Evolutionary conservation across 2,888 invertebrate genomes (phyloP), one percentile per base, ranked within the genome.

Genomic region (Acheta domesticus): DNA sequence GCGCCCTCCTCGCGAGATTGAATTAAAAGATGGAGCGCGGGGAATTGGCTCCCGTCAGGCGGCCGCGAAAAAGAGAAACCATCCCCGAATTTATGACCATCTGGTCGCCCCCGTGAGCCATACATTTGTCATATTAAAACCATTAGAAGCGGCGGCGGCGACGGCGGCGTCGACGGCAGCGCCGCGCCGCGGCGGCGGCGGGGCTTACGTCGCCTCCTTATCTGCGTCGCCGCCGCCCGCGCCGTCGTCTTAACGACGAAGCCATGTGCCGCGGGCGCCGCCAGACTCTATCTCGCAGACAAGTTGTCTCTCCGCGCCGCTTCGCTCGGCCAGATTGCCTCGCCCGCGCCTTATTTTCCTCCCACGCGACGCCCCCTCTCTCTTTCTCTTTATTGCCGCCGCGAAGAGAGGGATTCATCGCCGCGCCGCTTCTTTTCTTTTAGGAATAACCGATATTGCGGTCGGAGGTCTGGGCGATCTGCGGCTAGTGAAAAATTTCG

Each of bases 31-130:
- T 76, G n/a, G n/a, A 48, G 48, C 76, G n/a, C 62, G 62, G 62
- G 62, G 62, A 62, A 62, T 62, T 16, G 62, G 62, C 62, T 62
- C 62, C 62, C 62, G 62, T 62, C 62, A 62, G 12, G n/a, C n/a
- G n/a, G 5, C 16, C 50, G 23, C 36, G 49, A 76, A 76, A 78
- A 76, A 50, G 50, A 78, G 74, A 76, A 75, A 50, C 77, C 49
- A 79, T 79, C 76, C 49, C 77, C 48, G 76, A 82, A 82, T 82
- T 80, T 80, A 80, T 80, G 49, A 76, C 80, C 80, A 80, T 80
- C 80, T 79, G 79, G 77, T 77, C 77, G 36, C 74, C 49, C 76
- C 77, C 77, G 76, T 23, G 50, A 74, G 74, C 49, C 49, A 74
- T 75, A 80, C 77, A 78, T 79, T 79, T 80, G 77, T 80, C 80